These are phyloP conservation scores for Daubentonia madagascariensis DNA, from an alignment of 2,113 vertebrate species.

Conservation along the genomic window DNA sequence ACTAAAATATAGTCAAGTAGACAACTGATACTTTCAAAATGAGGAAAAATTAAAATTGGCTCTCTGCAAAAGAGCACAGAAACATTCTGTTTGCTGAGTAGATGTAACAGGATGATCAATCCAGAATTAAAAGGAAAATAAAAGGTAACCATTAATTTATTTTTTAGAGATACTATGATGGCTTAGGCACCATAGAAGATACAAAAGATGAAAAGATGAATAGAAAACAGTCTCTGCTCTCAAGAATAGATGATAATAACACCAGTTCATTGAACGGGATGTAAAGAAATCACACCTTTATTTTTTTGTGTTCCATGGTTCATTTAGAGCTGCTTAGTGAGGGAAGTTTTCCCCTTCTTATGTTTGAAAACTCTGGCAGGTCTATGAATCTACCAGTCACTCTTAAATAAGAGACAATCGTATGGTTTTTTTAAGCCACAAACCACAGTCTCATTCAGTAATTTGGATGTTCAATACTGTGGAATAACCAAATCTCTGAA, in stretches of 20 bases:
- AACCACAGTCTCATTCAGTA: slow-evolving; percentile 3
- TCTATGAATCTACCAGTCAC: neutral
- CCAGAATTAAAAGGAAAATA: neutral
- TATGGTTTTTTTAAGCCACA: neutral
- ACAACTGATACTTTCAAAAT: neutral
- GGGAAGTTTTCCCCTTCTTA: neutral
- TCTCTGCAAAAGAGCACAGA: neutral
- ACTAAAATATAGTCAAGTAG: neutral
- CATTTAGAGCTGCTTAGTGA: neutral
- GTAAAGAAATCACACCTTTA: neutral
- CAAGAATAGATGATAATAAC: neutral
- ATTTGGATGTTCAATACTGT: neutral
- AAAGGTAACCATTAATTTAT: neutral
- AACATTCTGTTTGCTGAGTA: neutral
- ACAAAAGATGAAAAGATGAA: neutral
- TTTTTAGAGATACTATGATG: neutral
- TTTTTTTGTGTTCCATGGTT: neutral
- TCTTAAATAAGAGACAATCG: neutral
- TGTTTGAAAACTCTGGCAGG: neutral
- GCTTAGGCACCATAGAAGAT: neutral
- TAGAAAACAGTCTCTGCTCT: neutral
- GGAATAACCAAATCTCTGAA: neutral
- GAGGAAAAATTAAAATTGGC: neutral
- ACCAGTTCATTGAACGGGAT: neutral
- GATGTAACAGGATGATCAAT: neutral